Evolutionary conservation across 1,140 invertebrate species (phyloP).

Genomic region (Nasonia vitripennis): DNA sequence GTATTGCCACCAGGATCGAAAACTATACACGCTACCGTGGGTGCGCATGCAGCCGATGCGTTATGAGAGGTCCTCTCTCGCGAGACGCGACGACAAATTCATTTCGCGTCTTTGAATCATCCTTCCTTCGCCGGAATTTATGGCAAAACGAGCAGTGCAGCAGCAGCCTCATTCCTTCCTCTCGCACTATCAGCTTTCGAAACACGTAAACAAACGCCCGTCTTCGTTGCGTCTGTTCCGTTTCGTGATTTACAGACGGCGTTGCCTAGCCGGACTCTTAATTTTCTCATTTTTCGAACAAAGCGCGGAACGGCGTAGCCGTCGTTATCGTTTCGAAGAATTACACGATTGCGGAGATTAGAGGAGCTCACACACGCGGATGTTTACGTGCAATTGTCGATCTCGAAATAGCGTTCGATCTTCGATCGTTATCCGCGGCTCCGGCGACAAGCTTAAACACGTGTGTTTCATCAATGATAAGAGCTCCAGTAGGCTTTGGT

Average conservation of each 20-base stretch:
- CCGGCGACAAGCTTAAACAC: neutral
- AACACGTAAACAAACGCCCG: slow-evolving; percentile 41
- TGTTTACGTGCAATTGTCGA: neutral
- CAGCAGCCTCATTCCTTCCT: neutral
- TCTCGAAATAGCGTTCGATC: neutral
- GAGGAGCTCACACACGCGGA: neutral
- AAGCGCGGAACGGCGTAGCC: neutral
- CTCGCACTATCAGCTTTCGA: slow-evolving; percentile 16
- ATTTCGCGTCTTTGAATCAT: slow-evolving; percentile 48
- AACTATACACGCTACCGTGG: neutral
- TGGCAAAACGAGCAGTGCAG: neutral
- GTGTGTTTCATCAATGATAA: neutral
- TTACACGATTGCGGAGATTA: neutral
- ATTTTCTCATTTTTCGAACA: neutral
- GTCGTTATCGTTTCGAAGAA: slow-evolving; percentile 13
- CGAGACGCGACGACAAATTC: slow-evolving; percentile 44
- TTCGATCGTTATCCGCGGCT: slow-evolving; percentile 12
- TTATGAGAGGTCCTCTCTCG: neutral
- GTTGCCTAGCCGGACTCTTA: neutral
- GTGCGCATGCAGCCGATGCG: neutral
- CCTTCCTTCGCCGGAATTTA: slow-evolving; percentile 30
- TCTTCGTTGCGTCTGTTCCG: neutral
- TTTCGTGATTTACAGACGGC: slow-evolving; percentile 24
- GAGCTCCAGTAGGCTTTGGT: too few species aligned
- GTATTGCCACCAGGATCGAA: slow-evolving; percentile 30